A percentile compares a stretch with the other conserved stretches of the same genome.
These are phyloP conservation scores for Phaonia tiefii DNA, from an alignment of 2,888 invertebrate species.

Conservation along the genomic window DNA sequence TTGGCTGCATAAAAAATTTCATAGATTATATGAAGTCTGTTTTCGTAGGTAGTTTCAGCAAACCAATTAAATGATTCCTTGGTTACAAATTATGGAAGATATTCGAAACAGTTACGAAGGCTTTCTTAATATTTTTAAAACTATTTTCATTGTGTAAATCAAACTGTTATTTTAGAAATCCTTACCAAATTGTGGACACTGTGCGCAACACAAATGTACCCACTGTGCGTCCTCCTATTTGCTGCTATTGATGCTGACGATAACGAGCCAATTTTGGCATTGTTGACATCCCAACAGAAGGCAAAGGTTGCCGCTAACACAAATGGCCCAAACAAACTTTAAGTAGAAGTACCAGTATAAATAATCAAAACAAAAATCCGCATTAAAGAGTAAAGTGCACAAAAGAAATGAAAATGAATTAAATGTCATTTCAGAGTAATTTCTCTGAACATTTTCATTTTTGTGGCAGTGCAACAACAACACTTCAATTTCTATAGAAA, in stretches of 20 bases:
- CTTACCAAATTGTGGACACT: no score
- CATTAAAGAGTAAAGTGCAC: conserved; percentile 47
- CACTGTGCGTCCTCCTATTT: no score
- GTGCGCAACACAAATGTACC: no score
- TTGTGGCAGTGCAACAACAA: conserved; percentile 15
- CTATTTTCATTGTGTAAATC: no score
- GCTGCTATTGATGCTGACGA: conserved; percentile 13
- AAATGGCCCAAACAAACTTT: conserved; percentile 15
- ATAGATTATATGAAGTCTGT: no score
- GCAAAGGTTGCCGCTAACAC: conserved; percentile 52
- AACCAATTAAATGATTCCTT: no score
- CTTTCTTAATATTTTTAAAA: no score
- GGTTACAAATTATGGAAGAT: no score
- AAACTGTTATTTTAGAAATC: no score
- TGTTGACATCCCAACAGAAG: conserved; percentile 61
- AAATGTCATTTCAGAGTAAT: conserved; percentile 64
- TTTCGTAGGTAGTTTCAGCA: no score
- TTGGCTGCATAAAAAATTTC: no score
- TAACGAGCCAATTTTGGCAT: conserved; percentile 57
- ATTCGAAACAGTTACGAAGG: no score
- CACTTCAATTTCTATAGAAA: conserved; percentile 59
- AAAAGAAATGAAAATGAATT: conserved; percentile 66
- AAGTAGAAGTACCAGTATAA: background rate
- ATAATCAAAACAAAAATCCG: conserved; percentile 13
- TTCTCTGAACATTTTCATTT: conserved; percentile 52